Conservation (phyloP, 2,888 invertebrate species). For the Caenorhabditis plicata region DNA sequence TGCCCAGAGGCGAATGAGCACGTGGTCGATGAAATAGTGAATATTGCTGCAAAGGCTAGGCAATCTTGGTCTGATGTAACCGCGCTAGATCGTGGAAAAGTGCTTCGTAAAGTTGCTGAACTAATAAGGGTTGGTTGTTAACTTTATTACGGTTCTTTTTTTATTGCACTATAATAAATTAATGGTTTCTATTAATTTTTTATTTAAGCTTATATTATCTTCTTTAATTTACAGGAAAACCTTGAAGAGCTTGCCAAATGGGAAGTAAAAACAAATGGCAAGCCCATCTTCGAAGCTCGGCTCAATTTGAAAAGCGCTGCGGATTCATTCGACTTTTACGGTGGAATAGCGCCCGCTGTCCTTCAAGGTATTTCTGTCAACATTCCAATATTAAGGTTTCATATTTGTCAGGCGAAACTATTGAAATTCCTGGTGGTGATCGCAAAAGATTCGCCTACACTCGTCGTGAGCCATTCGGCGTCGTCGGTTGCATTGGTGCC, state of each 20-base stretch:
- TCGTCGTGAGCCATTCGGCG: conserved; percentile 58
- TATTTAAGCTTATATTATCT: too few species aligned
- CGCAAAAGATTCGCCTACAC: conserved; percentile 59
- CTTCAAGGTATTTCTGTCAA: conserved; percentile 36
- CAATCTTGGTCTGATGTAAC: conserved; percentile 28
- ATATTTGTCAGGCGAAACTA: conserved; percentile 49
- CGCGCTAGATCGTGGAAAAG: conserved; percentile 52
- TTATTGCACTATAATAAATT: too few species aligned
- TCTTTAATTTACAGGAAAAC: conserved; percentile 61
- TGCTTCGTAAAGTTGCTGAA: conserved; percentile 52
- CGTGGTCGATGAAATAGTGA: conserved; percentile 34
- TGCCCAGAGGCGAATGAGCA: conserved; percentile 27
- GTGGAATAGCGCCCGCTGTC: conserved; percentile 62
- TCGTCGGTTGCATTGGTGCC: conserved; percentile 61
- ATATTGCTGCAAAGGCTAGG: conserved; percentile 22
- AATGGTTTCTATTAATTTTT: too few species aligned
- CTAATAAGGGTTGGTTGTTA: conserved; percentile 43
- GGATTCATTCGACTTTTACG: conserved; percentile 71
- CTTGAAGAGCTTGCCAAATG: conserved; percentile 66
- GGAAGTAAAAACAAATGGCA: conserved; percentile 70
- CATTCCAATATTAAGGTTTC: too few species aligned
- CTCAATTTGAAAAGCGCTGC: conserved; percentile 70
- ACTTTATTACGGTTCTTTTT: neutral
- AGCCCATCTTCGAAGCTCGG: conserved; percentile 71
- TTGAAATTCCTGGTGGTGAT: conserved; percentile 50